These are phyloP conservation scores for Nephrotoma guestfalica DNA, from an alignment of 2,888 invertebrate genomes.

Conservation along the genomic window DNA sequence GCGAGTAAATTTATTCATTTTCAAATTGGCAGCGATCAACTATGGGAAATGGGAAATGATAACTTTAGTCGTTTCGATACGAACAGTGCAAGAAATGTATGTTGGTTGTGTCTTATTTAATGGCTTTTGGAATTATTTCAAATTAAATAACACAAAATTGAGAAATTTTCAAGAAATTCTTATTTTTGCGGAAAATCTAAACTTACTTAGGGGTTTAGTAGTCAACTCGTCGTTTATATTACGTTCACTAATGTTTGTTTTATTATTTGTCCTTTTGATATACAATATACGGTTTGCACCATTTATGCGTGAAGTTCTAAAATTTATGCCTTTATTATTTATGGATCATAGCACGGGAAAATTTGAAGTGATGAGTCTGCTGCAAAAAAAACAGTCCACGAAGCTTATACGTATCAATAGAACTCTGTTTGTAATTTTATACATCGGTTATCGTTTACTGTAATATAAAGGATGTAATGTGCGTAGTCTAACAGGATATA, in stretches of 20 bases:
- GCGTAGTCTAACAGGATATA: too few relatives aligned
- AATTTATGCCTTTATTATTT: too few relatives aligned
- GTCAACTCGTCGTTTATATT: not conserved
- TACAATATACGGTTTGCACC: not conserved
- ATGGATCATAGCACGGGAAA: too few relatives aligned
- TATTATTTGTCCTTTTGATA: not conserved
- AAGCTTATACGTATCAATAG: too few relatives aligned
- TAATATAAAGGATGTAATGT: too few relatives aligned
- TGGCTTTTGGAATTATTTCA: not conserved
- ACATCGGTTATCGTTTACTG: too few relatives aligned
- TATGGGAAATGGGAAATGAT: not conserved
- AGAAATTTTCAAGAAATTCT: not conserved
- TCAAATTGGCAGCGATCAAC: not conserved
- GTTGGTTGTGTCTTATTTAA: not conserved
- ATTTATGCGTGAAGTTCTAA: not conserved
- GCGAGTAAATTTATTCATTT: not conserved
- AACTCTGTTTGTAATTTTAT: too few relatives aligned
- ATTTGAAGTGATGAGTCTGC: too few relatives aligned
- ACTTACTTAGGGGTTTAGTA: not conserved
- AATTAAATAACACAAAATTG: not conserved
- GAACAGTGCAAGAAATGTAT: not conserved
- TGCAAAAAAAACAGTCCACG: too few relatives aligned
- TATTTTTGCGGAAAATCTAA: not conserved
- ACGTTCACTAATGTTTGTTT: not conserved
- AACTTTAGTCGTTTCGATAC: not conserved